Evolutionary conservation across 2,797 vertebrate genomes (phyloP).

Genomic region (Danionella dracula): DNA sequence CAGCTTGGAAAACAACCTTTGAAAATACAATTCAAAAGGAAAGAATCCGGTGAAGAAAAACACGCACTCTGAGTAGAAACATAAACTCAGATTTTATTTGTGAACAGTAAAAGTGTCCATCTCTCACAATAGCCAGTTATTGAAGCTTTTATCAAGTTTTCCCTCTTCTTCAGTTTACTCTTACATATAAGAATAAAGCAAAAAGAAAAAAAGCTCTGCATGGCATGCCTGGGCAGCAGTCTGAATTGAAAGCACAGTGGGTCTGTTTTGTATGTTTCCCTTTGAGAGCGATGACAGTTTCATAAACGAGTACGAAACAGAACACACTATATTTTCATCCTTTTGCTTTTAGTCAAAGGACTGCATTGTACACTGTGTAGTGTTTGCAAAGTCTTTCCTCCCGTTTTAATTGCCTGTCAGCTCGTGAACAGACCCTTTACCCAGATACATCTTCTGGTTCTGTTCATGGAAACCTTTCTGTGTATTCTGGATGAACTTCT

Average conservation of each 20-base stretch:
- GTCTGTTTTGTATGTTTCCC: not conserved
- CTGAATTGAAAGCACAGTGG: not conserved
- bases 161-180: not conserved
- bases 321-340: constrained; percentile 42
- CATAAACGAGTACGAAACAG: constrained; percentile 48
- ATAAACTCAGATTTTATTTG: not conserved
- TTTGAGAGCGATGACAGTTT: constrained; percentile 21
- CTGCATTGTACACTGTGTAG: constrained; percentile 29
- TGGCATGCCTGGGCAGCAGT: constrained; percentile 6
- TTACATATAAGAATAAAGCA: not conserved
- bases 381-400: constrained; percentile 21
- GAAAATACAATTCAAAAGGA: not conserved
- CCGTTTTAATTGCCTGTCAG: constrained; percentile 50
- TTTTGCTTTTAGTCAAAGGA: constrained; percentile 50
- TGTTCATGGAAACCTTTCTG: not conserved
- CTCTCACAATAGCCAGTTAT: not conserved
- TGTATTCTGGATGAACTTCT: not conserved
- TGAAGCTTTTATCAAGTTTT: not conserved
- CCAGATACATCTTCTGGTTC: not conserved
- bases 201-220: not conserved
- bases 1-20: no score
- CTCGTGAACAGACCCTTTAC: constrained; percentile 1
- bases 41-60: not conserved
- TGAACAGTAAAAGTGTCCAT: not conserved
- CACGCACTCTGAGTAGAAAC: not conserved